Conservation (phyloP, 2,797 vertebrate genomes). For the Aphelocoma californica region DNA sequence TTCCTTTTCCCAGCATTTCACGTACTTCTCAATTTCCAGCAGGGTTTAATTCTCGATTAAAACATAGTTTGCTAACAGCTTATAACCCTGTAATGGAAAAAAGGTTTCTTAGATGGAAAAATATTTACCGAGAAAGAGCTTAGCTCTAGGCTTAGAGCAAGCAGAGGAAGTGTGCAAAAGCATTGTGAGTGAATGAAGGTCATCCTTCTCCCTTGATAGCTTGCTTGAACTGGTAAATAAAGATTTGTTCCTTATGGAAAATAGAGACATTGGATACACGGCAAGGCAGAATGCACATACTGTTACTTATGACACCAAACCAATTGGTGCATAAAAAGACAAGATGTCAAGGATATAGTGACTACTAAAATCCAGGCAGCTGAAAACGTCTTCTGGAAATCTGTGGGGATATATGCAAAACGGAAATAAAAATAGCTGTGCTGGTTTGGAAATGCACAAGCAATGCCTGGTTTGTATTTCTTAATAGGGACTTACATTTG, state of each 20-base stretch:
- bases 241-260: not conserved
- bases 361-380: not conserved
- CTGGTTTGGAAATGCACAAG: not conserved
- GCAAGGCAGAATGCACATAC: not conserved
- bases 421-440: not conserved
- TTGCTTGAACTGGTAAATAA: not conserved
- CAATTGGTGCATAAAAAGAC: not conserved
- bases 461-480: not conserved
- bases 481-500: not conserved
- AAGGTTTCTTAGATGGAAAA: not conserved
- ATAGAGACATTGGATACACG: not conserved
- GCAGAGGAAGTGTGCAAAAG: not conserved
- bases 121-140: not conserved
- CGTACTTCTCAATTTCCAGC: not conserved
- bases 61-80: not conserved
- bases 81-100: slow-evolving; percentile 11
- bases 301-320: not conserved
- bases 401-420: not conserved
- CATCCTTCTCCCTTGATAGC: not conserved
- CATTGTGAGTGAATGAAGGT: not conserved
- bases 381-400: not conserved
- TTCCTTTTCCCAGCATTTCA: not conserved
- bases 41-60: not conserved
- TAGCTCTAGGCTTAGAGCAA: not conserved
- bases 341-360: not conserved